Conservation (phyloP, 2,797 vertebrate genomes). For the Onychomys arenicola region DNA sequence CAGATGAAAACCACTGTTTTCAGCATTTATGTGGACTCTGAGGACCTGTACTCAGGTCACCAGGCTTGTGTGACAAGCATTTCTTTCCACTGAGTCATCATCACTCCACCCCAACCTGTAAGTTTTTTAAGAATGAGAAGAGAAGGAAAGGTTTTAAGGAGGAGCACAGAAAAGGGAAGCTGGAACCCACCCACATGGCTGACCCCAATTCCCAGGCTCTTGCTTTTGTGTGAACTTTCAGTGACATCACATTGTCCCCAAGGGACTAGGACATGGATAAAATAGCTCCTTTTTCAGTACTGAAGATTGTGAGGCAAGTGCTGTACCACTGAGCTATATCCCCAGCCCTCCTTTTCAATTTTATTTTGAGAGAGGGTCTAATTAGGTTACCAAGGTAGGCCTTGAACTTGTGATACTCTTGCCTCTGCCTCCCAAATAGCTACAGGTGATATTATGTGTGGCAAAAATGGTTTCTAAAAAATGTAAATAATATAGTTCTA, state of each 20-base stretch:
- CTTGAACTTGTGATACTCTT: neutral
- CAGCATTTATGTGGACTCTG: neutral
- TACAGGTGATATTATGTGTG: neutral
- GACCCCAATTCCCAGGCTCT: neutral
- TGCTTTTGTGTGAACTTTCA: neutral
- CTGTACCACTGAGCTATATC: neutral
- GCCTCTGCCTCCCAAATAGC: neutral
- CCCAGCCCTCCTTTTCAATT: too few relatives aligned
- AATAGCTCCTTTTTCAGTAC: neutral
- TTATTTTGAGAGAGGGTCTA: neutral
- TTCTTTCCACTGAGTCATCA: neutral
- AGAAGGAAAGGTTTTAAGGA: neutral
- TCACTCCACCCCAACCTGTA: neutral
- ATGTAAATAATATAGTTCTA: neutral
- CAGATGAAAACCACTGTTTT: neutral
- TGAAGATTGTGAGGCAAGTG: neutral
- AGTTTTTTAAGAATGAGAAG: conserved; percentile 42
- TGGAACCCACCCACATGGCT: neutral
- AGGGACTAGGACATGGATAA: neutral
- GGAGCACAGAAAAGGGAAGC: neutral
- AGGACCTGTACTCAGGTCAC: neutral
- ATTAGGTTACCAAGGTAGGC: neutral
- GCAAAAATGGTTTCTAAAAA: neutral
- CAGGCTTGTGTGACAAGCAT: neutral
- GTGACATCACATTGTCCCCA: neutral